Base-by-base conservation (phyloP, 2,113 vertebrate genomes). In the Aegithalos caudatus region DNA sequence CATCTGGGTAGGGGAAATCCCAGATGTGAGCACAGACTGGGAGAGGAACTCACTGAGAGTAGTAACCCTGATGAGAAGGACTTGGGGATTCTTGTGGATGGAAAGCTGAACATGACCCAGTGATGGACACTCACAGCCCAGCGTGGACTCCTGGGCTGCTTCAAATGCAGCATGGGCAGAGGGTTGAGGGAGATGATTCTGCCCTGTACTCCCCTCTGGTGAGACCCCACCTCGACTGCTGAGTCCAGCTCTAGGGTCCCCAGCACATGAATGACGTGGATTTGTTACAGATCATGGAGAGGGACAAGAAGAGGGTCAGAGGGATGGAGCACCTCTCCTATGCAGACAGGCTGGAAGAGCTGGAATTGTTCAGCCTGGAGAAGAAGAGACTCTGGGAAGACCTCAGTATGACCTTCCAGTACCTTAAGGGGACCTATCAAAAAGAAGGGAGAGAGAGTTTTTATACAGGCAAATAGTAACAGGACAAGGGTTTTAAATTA, bases 191-290 rank as follows among this genome's bases (percentile, higher is more conserved):
- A 71, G 29, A 31, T 44, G 31, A 44, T 57, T 33, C 51, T 57
- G 31, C 31, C 18, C 33, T 48, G 31, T 23, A 9, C 12, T 57
- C 10, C 6, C 14, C 27, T 48, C 31, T 33, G 27, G 22, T 19
- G 50, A 33, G 7, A 50, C 18, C 18, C 31, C 14, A 42, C 6
- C 12, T 72, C 0, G 1, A 56, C 24, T 50, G 31, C 21, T 65
- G 14, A 17, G 24, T 35, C 42, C 14, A 12, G 21, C 12, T 37
- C 37, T 33, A 24, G 22, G 7, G 18, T 37, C 6, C 14, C 9
- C 27, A 27, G 17, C 10, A 64, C 11, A 27, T 6, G 17, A 57
- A 42, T n/a, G 25, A 5, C 1, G 0, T 24, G 40, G 35, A 48
- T 64, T 56, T 72, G 21, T 72, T 72, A 15, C 0, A 2, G 29